Percentiles rank a stretch among this genome's conserved stretches.
Evolutionary conservation across 2,113 vertebrate genomes (phyloP).

Genomic region (Choloepus hoffmanni): DNA sequence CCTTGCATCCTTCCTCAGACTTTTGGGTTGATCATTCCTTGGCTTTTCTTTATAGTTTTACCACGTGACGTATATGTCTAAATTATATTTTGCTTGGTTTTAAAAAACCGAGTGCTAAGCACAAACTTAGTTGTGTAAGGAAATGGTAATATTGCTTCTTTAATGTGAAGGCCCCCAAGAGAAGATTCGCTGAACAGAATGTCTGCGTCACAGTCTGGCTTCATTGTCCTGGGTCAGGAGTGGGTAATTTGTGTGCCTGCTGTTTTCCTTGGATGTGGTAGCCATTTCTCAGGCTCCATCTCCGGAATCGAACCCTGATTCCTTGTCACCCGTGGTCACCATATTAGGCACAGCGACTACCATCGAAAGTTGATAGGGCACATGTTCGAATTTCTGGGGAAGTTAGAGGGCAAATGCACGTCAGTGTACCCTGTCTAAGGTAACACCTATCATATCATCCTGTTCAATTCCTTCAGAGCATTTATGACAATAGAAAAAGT

Average conservation of each 20-base stretch:
- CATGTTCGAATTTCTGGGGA: too few relatives aligned
- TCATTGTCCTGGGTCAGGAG: background rate
- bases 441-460: background rate
- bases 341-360: too few relatives aligned
- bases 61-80: background rate
- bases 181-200: background rate
- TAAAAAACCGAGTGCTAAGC: background rate
- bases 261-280: too few relatives aligned
- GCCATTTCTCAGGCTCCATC: too few relatives aligned
- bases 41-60: background rate
- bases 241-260: too few relatives aligned
- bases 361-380: too few relatives aligned
- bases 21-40: background rate
- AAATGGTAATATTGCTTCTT: background rate
- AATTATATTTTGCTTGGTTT: background rate
- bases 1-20: background rate
- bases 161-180: background rate
- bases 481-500: background rate
- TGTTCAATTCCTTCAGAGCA: background rate
- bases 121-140: background rate
- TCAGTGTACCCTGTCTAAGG: background rate
- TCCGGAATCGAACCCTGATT: too few relatives aligned
- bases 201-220: background rate
- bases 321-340: too few relatives aligned
- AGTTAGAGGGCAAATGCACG: too few relatives aligned